A percentile compares a stretch with the other conserved stretches of the same genome.
Conservation (phyloP, 53 echinoderm and acorn worm genomes). For the Henricia sp. region DNA sequence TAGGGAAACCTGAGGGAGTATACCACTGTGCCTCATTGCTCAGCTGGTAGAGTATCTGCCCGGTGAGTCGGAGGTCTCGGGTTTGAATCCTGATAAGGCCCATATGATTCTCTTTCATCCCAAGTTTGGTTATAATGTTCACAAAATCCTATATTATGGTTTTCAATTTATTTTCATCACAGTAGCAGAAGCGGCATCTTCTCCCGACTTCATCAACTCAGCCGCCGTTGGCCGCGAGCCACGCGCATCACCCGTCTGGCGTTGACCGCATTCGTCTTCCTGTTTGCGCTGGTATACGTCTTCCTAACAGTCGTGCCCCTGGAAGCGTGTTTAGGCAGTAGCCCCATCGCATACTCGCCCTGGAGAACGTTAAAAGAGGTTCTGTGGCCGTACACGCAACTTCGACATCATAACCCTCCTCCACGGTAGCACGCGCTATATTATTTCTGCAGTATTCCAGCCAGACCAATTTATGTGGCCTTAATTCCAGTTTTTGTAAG, state of each 20-base stretch:
- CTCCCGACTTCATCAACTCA: background rate
- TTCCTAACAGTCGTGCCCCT: conserved; percentile 65
- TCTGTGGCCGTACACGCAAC: conserved; percentile 66
- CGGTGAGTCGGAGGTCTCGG: no score
- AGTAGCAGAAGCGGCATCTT: conserved; percentile 11
- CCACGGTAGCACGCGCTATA: conserved; percentile 41
- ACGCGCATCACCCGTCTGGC: conserved; percentile 39
- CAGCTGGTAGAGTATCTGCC: no score
- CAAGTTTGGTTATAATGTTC: no score
- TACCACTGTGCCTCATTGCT: no score
- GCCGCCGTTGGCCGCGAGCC: conserved; percentile 6
- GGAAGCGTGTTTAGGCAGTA: conserved; percentile 44
- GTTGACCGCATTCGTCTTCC: conserved; percentile 51
- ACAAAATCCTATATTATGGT: no score
- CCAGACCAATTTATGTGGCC: background rate
- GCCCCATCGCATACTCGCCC: conserved; percentile 51
- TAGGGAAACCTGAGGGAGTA: no score
- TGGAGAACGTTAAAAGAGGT: conserved; percentile 66
- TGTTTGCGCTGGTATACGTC: conserved; percentile 55
- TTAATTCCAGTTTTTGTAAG: background rate
- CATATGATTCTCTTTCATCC: no score
- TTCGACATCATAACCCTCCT: conserved; percentile 59
- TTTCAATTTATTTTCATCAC: no score
- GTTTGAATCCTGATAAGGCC: no score
- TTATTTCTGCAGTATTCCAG: background rate